Evolutionary conservation across 2,113 vertebrate species (phyloP), one percentile per base, ranked within the genome.

Genomic region (Lepisosteus oculatus): DNA sequence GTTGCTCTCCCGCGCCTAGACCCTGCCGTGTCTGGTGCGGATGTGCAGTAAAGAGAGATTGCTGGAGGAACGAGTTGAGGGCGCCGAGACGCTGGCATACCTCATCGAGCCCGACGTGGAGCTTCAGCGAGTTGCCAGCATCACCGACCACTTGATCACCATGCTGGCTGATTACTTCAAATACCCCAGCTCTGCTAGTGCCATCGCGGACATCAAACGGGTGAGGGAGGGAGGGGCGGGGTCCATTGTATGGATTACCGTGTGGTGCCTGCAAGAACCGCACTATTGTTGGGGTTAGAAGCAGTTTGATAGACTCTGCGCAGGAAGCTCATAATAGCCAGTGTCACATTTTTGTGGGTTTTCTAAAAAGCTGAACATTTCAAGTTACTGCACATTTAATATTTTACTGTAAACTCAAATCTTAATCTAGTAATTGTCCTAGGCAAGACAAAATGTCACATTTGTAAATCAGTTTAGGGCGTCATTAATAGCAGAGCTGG

Each of bases 141-240:
- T 97, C 80, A 98, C 95, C 0, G 97, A 99, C 83, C 97, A 99
- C 85, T 93, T 99, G 74, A 96, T 99, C 68, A 91, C 92, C 79
- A 98, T 97, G 97, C 87, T 99, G 76, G 96, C 97, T 0, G 97
- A 99, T 87, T 99, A 99, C 88, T 99, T 99, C 88, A 99, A 99
- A 81, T 99, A 99, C 78, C 97, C 97, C 76, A 99, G 95, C 89
- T 99, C 97, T 0, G 97, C 98, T 85, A 98, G 96, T 2, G 95
- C 97, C 80, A 99, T 99, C 90, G 92, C 96, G 1, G 97, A 99
- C 87, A 99, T 99, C 85, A 99, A 99, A 85, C 94, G 97, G 95
- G 97, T 99, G 86, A 2, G 93, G 86, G 41, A 3, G 11, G 64
- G 63, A 73, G 61, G 61, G 66, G 55, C 42, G 0, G 45, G 43